These are phyloP conservation scores for Myoxocephalus aenaeus DNA, from an alignment of 2,797 vertebrate species.

Conservation along the genomic window DNA sequence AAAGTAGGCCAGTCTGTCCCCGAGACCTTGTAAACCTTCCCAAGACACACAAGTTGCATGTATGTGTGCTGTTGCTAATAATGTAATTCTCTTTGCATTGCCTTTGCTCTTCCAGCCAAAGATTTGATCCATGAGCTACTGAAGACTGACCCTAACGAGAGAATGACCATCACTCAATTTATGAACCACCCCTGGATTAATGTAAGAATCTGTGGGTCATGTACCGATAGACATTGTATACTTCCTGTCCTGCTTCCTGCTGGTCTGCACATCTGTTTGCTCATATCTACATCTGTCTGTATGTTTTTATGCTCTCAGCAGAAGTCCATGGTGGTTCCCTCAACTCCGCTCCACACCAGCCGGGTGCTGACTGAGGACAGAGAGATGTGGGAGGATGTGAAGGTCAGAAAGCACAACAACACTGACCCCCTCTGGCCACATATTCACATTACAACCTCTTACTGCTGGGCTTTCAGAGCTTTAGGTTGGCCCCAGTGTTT, in stretches of 20 bases:
- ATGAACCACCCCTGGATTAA: constrained; percentile 99
- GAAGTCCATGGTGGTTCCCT: constrained; percentile 95
- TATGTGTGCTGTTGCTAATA: not conserved
- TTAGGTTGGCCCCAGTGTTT: not conserved
- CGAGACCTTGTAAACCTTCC: not conserved
- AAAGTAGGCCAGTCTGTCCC: constrained; percentile 27
- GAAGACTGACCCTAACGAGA: constrained; percentile 97
- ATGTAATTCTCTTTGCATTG: constrained; percentile 5
- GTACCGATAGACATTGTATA: not conserved
- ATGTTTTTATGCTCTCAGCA: constrained; percentile 69
- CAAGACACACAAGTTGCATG: not conserved
- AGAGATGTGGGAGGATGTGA: constrained; percentile 98
- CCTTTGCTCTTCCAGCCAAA: constrained; percentile 84
- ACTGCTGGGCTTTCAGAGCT: not conserved
- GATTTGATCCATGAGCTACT: constrained; percentile 93
- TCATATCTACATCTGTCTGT: constrained; percentile 14
- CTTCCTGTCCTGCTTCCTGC: constrained; percentile 6
- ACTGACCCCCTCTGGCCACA: constrained; percentile 64
- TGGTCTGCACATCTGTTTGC: constrained; percentile 14
- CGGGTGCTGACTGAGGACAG: constrained; percentile 95
- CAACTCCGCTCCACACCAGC: constrained; percentile 95
- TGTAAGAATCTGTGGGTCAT: constrained; percentile 79
- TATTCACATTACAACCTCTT: constrained; percentile 43
- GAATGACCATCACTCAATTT: constrained; percentile 95
- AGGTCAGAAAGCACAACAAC: constrained; percentile 84